phyloP scores from a whole-genome alignment of 2,113 vertebrate genomes.

The Oreochromis niloticus region DNA sequence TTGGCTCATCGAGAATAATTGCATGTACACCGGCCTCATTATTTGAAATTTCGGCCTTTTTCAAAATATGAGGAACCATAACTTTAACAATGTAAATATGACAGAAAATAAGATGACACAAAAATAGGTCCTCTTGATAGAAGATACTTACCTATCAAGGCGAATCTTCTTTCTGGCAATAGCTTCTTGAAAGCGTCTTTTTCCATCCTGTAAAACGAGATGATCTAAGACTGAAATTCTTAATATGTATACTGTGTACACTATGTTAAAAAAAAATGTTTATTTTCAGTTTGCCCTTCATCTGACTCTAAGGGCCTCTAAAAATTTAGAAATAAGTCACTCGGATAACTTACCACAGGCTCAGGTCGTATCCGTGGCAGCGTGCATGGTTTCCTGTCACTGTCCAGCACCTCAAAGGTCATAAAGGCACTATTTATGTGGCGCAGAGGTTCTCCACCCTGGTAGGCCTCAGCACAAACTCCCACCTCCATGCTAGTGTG shows the following conservation, averaged over 20 bases:
- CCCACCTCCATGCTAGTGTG: constrained; percentile 94
- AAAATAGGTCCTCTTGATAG: background rate
- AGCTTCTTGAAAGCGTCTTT: constrained; percentile 88
- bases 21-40: background rate
- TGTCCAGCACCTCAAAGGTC: constrained; percentile 88
- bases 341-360: constrained; percentile 74
- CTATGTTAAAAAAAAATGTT: accelerated
- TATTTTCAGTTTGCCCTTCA: background rate
- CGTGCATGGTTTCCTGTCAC: constrained; percentile 71
- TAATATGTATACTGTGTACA: background rate
- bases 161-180: constrained; percentile 90
- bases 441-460: constrained; percentile 74
- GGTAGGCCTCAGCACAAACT: constrained; percentile 89
- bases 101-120: background rate
- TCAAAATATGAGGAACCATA: background rate
- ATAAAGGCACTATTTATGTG: constrained; percentile 98
- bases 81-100: background rate
- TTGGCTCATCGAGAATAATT: background rate
- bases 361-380: constrained; percentile 84
- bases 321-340: background rate
- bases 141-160: constrained; percentile 78
- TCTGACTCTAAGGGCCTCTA: background rate
- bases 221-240: background rate
- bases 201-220: constrained; percentile 78
- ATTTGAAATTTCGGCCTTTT: background rate